A percentile compares a stretch with the other conserved stretches of the same genome.
These are phyloP conservation scores for Heptranchias perlo DNA, from an alignment of 2,113 vertebrate genomes.

Conservation along the genomic window DNA sequence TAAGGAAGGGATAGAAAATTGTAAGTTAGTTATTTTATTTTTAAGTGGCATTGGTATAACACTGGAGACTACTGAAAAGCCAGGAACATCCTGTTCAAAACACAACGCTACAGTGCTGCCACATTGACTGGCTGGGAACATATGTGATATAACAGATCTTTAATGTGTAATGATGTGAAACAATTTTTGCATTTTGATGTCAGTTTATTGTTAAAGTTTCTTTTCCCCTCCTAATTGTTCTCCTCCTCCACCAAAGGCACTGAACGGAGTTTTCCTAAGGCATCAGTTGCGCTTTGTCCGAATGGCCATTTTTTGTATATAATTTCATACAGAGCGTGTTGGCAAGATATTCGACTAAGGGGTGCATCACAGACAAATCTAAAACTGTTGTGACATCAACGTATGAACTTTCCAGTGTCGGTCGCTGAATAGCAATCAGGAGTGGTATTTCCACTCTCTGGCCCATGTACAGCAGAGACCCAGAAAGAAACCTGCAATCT, in stretches of 20 bases:
- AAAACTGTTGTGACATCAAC: no score
- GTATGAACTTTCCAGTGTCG: no score
- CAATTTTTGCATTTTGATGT: background rate
- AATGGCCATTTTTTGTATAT: background rate
- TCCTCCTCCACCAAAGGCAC: no score
- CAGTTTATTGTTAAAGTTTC: background rate
- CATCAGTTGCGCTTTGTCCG: background rate
- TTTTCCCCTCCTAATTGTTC: no score
- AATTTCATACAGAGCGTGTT: slow-evolving; percentile 17
- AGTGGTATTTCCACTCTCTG: background rate
- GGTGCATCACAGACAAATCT: background rate
- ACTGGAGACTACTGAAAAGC: background rate
- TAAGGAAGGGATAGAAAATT: no score
- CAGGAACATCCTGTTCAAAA: background rate
- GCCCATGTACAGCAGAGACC: background rate
- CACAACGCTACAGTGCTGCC: background rate
- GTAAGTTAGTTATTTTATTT: no score
- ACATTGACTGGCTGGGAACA: background rate
- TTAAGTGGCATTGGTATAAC: background rate
- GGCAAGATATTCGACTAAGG: background rate
- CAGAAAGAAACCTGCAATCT: background rate
- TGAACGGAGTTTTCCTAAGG: background rate
- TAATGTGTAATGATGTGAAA: background rate
- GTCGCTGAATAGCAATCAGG: no score
- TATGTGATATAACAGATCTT: background rate